Conservation (phyloP, 2,797 vertebrate species). For the Mus spretus region DNA sequence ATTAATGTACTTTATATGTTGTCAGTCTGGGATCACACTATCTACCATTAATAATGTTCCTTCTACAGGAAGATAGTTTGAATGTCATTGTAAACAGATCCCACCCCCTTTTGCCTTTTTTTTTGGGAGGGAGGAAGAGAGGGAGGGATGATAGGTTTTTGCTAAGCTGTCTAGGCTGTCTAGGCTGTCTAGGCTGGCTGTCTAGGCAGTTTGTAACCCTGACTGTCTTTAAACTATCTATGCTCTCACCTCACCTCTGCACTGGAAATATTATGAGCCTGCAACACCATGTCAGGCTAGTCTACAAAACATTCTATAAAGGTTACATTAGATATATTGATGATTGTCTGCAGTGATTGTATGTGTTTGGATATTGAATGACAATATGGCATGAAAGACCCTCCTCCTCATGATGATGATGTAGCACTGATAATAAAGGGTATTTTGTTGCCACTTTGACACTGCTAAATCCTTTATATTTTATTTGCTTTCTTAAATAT, state of each 20-base stretch:
- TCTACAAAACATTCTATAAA: conserved; percentile 20
- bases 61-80: conserved; percentile 58
- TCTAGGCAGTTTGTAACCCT: background rate
- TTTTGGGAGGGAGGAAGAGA: background rate
- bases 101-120: background rate
- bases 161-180: background rate
- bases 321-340: background rate
- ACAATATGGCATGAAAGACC: background rate
- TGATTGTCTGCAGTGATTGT: conserved; percentile 39
- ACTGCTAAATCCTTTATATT: conserved; percentile 33
- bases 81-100: background rate
- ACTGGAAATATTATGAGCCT: background rate
- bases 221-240: background rate
- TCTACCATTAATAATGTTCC: background rate
- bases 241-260: background rate
- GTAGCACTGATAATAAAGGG: background rate
- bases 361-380: background rate
- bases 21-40: background rate
- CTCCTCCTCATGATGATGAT: background rate
- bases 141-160: background rate
- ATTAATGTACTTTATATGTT: conserved; percentile 45
- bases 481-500: conserved; percentile 52
- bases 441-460: conserved; percentile 36
- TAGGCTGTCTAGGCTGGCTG: no score
- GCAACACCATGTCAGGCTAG: background rate